Evolutionary conservation across 2,113 vertebrate species (phyloP), one percentile per base, ranked within the genome.

Genomic region (Uria lomvia): DNA sequence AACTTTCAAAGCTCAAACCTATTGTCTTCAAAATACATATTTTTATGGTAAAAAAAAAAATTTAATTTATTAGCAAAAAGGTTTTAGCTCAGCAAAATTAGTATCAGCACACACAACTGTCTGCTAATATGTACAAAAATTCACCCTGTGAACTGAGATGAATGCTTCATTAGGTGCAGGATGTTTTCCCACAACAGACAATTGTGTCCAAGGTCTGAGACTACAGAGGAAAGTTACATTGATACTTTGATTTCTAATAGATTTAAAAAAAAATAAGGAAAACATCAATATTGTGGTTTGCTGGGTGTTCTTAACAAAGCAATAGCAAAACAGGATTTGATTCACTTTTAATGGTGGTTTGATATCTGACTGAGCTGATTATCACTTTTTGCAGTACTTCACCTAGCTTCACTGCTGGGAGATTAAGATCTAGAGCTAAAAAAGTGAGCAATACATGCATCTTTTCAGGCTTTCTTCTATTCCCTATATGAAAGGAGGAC

Each of bases 111-210:
- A 55, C 3, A 66, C 34, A 82, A 24, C 30, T 58, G 7, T 15
- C 50, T 59, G 14, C 15, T 66, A 40, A 36, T 38, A 30, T 19
- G 5, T 58, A n/a, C 9, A 72, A 9, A 2, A 26, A 26, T 42
- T 68, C 15, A 23, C 22, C 11, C 20, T 29, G 14, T 53, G 22
- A 68, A 63, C 15, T 14, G 43, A 58, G n/a, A 23, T 56, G 11
- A 58, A 34, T 0, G 0, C 4, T 36, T 58, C 18, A n/a, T 68
- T 30, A 45, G 8, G 29, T n/a, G 19, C 5, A 62, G 36, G 10
- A 52, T 24, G 70, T 83, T 4, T 34, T 73, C 11, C 49, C 24
- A 49, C 10, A 63, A 23, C 3, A 59, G 8, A 58, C 14, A 70
- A 65, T 11, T 71, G n/a, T 3, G 6, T 55, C 34, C 27, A 83